These are phyloP conservation scores for Chunga burmeisteri DNA, from an alignment of 2,113 vertebrate species.

Conservation along the genomic window DNA sequence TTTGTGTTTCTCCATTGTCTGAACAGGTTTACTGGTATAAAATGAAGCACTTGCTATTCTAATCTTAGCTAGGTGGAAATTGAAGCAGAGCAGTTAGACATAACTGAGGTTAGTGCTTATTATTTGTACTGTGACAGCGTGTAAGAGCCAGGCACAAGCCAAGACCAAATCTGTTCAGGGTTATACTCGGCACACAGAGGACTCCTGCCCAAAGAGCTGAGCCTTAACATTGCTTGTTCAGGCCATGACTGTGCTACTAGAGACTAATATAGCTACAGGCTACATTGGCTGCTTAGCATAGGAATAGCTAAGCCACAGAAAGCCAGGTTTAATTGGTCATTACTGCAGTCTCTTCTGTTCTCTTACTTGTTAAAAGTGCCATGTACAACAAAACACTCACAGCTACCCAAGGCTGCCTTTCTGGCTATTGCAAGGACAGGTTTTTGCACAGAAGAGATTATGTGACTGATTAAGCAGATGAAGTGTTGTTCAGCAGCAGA, in stretches of 20 bases:
- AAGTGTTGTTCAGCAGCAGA: neutral
- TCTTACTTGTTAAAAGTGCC: neutral
- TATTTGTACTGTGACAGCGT: neutral
- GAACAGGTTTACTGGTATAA: neutral
- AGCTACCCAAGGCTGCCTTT: neutral
- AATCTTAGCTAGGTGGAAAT: neutral
- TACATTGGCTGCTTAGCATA: neutral
- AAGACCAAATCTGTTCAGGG: neutral
- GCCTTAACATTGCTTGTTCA: neutral
- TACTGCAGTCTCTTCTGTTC: neutral
- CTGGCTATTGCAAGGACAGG: neutral
- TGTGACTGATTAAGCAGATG: neutral
- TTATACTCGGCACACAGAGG: neutral
- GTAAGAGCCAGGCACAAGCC: neutral
- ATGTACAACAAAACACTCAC: neutral
- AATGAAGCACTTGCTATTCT: neutral
- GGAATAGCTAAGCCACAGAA: neutral
- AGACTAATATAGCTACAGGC: neutral
- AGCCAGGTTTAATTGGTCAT: slow-evolving; percentile 26
- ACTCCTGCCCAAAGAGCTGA: neutral
- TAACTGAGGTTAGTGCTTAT: neutral
- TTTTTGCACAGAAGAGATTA: neutral
- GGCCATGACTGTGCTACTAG: neutral
- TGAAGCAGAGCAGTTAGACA: neutral
- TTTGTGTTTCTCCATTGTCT: neutral